Percentiles rank a stretch among this genome's conserved stretches.
Conservation (phyloP, 2,797 vertebrate species). For the Neosalanx taihuensis region DNA sequence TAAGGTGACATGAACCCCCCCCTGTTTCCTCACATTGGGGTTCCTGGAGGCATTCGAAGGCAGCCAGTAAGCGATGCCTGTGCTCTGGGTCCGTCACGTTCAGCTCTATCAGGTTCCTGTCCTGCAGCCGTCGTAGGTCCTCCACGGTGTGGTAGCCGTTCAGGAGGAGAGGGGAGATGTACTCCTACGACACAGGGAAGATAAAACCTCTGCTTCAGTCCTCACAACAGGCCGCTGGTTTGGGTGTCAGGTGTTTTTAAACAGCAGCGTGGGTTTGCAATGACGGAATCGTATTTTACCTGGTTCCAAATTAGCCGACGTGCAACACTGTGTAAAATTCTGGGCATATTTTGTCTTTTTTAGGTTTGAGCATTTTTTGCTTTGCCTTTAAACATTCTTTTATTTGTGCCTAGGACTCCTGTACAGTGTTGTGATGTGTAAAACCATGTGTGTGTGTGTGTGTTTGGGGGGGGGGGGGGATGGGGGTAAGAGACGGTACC, state of each 20-base stretch:
- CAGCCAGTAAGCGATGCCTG: conserved; percentile 77
- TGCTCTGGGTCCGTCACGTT: conserved; percentile 85
- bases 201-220: not conserved
- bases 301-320: too few relatives aligned
- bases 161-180: conserved; percentile 77
- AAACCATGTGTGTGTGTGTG: not conserved
- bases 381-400: too few relatives aligned
- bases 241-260: not conserved
- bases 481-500: conserved; percentile 61
- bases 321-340: too few relatives aligned
- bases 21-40: conserved; percentile 76
- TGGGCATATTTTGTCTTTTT: too few relatives aligned
- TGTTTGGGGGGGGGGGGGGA: too few relatives aligned
- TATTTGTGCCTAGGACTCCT: too few relatives aligned
- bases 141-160: conserved; percentile 87
- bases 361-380: too few relatives aligned
- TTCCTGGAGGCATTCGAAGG: conserved; percentile 78
- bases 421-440: not conserved
- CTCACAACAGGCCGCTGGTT: not conserved
- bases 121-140: conserved; percentile 84
- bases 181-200: conserved; percentile 69
- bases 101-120: conserved; percentile 83
- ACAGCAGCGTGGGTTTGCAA: too few relatives aligned
- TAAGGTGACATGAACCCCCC: too few relatives aligned
- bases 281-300: too few relatives aligned